Conservation (phyloP, 53 echinoderm and acorn worm genomes). For the Mesocentrotus franciscanus region DNA sequence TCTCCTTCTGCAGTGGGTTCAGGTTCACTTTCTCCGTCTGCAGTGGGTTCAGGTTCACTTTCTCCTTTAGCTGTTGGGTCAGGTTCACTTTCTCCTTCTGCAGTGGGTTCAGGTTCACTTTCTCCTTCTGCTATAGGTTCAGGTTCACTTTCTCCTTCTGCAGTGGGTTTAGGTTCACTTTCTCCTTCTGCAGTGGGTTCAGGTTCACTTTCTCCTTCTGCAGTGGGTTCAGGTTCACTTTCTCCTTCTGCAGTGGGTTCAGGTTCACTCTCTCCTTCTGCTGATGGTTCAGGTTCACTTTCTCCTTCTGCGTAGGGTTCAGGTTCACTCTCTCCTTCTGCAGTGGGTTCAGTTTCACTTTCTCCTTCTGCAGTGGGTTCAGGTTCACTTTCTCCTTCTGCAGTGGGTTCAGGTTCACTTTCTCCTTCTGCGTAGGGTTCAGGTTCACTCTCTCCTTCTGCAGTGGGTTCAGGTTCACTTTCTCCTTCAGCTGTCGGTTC, state of each 20-base stretch:
- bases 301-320: conserved; percentile 51
- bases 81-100: conserved; percentile 58
- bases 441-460: conserved; percentile 60
- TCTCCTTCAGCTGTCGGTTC: conserved; percentile 63
- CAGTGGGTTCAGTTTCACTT: conserved; percentile 54
- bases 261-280: conserved; percentile 59
- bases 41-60: conserved; percentile 60
- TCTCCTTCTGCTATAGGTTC: conserved; percentile 59
- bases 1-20: conserved; percentile 63
- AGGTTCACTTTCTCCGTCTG: conserved; percentile 62
- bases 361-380: conserved; percentile 64
- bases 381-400: conserved; percentile 61
- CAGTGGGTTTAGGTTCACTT: conserved; percentile 56
- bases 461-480: conserved; percentile 59
- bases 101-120: conserved; percentile 58
- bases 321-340: conserved; percentile 63
- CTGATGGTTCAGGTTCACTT: conserved; percentile 56
- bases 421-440: conserved; percentile 62
- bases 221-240: conserved; percentile 59
- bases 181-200: conserved; percentile 62
- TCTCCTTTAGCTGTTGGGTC: conserved; percentile 58
- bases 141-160: conserved; percentile 62
- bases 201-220: conserved; percentile 65
- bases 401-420: conserved; percentile 61
- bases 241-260: conserved; percentile 58